phyloP scores from a whole-genome alignment of 2,888 invertebrate genomes.

The Odontothrips loti region DNA sequence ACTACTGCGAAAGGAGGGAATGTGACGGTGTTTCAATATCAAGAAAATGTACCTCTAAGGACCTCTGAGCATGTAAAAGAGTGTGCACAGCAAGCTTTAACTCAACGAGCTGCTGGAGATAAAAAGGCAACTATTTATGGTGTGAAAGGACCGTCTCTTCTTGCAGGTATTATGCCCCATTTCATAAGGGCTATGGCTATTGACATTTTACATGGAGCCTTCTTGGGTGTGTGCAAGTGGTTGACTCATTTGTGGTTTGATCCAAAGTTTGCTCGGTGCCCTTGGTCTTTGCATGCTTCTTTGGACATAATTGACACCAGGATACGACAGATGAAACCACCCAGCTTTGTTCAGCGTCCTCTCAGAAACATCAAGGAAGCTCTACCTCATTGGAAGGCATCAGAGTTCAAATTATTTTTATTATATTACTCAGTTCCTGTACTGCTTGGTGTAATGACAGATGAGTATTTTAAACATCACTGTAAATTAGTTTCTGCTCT shows the following conservation, averaged over 20 bases:
- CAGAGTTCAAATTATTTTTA: slow-evolving; percentile 4
- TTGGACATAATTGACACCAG: not conserved
- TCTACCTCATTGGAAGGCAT: not conserved
- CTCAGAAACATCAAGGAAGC: not conserved
- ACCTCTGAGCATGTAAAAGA: not conserved
- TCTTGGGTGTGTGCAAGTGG: not conserved
- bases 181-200: not conserved
- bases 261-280: not conserved
- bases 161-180: not conserved
- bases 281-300: not conserved
- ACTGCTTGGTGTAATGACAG: slow-evolving; percentile 2
- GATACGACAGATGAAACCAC: not conserved
- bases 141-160: not conserved
- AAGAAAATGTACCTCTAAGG: not conserved
- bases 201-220: not conserved
- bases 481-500: not conserved
- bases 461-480: slow-evolving; percentile 1
- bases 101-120: not conserved
- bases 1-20: not conserved
- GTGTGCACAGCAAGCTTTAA: not conserved
- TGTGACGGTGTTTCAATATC: not conserved
- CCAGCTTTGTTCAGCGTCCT: not conserved
- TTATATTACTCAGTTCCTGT: slow-evolving; percentile 28
- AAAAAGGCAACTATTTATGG: not conserved
- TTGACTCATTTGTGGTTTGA: not conserved